phyloP scores from a whole-genome alignment of 2,113 vertebrate genomes.

The Neolamprologus ventralis region DNA sequence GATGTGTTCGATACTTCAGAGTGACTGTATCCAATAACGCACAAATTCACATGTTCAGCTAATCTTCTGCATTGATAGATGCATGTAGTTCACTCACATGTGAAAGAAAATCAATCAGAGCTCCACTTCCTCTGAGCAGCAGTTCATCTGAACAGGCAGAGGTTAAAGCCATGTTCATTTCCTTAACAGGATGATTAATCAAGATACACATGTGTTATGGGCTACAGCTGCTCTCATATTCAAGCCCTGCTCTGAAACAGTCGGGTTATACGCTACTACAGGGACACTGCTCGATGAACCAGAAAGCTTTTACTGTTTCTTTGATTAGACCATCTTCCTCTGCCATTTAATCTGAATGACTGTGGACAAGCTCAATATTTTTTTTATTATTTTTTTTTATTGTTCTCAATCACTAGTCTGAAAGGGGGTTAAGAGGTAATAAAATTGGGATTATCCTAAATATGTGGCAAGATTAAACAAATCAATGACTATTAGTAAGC shows the following conservation, averaged over 20 bases:
- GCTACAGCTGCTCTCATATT: conserved; percentile 18
- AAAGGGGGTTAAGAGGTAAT: neutral
- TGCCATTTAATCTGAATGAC: neutral
- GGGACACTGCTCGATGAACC: conserved; percentile 26
- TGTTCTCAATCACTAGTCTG: neutral
- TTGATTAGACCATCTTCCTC: conserved; percentile 20
- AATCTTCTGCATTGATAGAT: conserved; percentile 55
- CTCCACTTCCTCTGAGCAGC: conserved; percentile 56
- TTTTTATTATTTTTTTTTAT: neutral
- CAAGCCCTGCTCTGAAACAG: conserved; percentile 7
- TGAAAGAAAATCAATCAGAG: conserved; percentile 74
- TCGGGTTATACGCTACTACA: conserved; percentile 17
- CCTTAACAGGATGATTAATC: conserved; percentile 63
- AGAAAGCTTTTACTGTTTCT: conserved; percentile 28
- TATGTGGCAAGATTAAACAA: neutral
- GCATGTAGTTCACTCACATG: conserved; percentile 54
- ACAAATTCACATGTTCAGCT: conserved; percentile 49
- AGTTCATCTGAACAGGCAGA: conserved; percentile 65
- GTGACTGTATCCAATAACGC: conserved; percentile 42
- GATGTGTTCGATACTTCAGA: conserved; percentile 38
- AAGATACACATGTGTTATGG: conserved; percentile 18
- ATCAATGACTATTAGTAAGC: neutral
- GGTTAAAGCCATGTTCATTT: conserved; percentile 65
- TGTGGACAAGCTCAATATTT: neutral
- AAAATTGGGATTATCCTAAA: conserved; percentile 2